A percentile compares a stretch with the other conserved stretches of the same genome.
Evolutionary conservation across 2,888 invertebrate species (phyloP).

Genomic region (Lobophora halterata): DNA sequence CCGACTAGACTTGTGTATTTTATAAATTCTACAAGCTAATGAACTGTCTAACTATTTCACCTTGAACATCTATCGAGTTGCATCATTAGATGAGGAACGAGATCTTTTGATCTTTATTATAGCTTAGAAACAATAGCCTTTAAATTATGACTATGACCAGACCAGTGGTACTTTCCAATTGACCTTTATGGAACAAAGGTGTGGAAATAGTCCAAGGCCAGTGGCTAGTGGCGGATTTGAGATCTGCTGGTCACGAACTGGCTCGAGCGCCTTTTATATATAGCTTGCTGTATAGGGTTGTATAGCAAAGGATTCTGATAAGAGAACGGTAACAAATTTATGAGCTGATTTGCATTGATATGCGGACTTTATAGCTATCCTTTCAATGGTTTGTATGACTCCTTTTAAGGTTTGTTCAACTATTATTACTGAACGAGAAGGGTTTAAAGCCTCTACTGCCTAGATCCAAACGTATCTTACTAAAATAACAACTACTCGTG

Average conservation of each 20-base stretch:
- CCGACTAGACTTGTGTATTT: conserved; percentile 22
- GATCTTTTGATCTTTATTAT: conserved; percentile 18
- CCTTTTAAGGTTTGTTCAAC: too few species aligned
- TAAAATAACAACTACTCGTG: too few species aligned
- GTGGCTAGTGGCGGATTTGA: conserved; percentile 64
- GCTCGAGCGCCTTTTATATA: conserved; percentile 39
- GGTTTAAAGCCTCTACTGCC: too few species aligned
- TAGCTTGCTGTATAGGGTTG: conserved; percentile 50
- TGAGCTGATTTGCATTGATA: conserved; percentile 8
- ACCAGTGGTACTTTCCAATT: conserved; percentile 59
- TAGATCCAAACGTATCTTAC: too few species aligned
- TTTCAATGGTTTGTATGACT: too few species aligned
- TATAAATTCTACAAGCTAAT: conserved; percentile 16
- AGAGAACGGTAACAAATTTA: conserved; percentile 23
- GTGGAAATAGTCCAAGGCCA: conserved; percentile 75
- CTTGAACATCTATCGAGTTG: conserved; percentile 12
- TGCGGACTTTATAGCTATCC: conserved; percentile 5
- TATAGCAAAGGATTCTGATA: conserved; percentile 37
- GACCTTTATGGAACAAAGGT: conserved; percentile 68
- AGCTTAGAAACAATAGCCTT: conserved; percentile 29
- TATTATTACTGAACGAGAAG: too few species aligned
- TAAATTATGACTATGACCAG: conserved; percentile 38
- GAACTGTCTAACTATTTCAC: conserved; percentile 17
- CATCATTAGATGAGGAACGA: conserved; percentile 24
- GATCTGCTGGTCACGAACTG: conserved; percentile 72